Conservation (phyloP, 1,140 invertebrate species). For the Euglossa dilemma region DNA sequence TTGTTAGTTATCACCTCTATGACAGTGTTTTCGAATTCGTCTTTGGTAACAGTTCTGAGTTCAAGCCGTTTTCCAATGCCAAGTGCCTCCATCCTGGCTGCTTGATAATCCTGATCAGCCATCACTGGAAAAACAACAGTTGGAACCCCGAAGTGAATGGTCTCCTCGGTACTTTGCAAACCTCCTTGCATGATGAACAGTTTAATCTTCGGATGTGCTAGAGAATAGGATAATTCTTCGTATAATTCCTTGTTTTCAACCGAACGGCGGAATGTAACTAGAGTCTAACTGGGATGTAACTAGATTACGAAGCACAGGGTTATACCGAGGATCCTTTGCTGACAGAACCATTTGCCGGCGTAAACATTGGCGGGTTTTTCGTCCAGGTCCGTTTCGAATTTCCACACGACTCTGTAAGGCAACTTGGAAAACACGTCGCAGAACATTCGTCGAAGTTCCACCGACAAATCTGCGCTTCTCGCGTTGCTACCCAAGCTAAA, state of each 20-base stretch:
- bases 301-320: not conserved
- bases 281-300: too few relatives aligned
- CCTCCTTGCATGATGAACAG: conserved; percentile 84
- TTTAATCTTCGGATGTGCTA: conserved; percentile 79
- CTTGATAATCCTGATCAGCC: conserved; percentile 69
- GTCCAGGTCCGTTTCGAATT: conserved; percentile 53
- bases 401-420: conserved; percentile 71
- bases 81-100: conserved; percentile 56
- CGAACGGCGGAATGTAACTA: too few relatives aligned
- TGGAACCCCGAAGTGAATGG: conserved; percentile 79
- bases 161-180: conserved; percentile 81
- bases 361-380: conserved; percentile 72
- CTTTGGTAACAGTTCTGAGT: conserved; percentile 41
- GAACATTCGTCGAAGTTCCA: conserved; percentile 69
- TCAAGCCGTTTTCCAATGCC: conserved; percentile 64
- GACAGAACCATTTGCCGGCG: conserved; percentile 77
- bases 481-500: conserved; percentile 83
- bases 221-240: not conserved
- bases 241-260: not conserved
- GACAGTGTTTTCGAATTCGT: conserved; percentile 53
- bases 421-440: conserved; percentile 80
- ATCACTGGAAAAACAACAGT: conserved; percentile 80
- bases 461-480: conserved; percentile 69
- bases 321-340: conserved; percentile 41
- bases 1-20: conserved; percentile 61